phyloP scores from a whole-genome alignment of 2,113 vertebrate genomes.

The Ranitomeya imitator region DNA sequence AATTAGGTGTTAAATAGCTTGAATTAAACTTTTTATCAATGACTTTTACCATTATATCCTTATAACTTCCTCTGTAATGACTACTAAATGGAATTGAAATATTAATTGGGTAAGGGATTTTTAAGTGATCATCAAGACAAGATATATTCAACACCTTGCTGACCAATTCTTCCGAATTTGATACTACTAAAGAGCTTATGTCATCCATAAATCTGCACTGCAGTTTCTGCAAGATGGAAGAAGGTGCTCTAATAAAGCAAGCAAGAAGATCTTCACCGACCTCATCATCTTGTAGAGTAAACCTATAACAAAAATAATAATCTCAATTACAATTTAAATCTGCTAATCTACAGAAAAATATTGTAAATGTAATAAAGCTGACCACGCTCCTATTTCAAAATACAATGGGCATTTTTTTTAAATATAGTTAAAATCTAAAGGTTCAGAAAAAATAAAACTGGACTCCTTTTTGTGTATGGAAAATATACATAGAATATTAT shows the following conservation, averaged over 20 bases:
- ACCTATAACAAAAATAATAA: constrained; percentile 62
- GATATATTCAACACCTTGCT: constrained; percentile 78
- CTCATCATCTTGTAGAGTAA: constrained; percentile 60
- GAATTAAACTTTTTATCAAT: constrained; percentile 71
- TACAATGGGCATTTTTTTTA: too few relatives aligned
- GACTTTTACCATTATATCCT: constrained; percentile 80
- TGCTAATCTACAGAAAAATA: not conserved
- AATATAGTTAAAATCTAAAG: too few relatives aligned
- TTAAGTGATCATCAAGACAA: constrained; percentile 56
- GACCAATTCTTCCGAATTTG: constrained; percentile 81
- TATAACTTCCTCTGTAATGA: constrained; percentile 76
- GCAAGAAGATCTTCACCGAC: constrained; percentile 58
- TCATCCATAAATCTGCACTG: constrained; percentile 70
- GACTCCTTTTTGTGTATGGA: too few relatives aligned
- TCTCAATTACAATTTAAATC: not conserved
- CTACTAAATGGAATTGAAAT: constrained; percentile 77
- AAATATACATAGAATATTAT: too few relatives aligned
- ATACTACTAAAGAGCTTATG: constrained; percentile 75
- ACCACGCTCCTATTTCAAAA: too few relatives aligned
- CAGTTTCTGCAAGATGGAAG: constrained; percentile 64
- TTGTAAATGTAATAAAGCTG: not conserved
- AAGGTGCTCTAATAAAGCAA: constrained; percentile 75
- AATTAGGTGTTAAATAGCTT: constrained; percentile 69
- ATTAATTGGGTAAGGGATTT: constrained; percentile 74
- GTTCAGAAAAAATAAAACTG: too few relatives aligned